phyloP scores from a whole-genome alignment of 2,888 invertebrate species.

The Pogonocherus hispidulus region DNA sequence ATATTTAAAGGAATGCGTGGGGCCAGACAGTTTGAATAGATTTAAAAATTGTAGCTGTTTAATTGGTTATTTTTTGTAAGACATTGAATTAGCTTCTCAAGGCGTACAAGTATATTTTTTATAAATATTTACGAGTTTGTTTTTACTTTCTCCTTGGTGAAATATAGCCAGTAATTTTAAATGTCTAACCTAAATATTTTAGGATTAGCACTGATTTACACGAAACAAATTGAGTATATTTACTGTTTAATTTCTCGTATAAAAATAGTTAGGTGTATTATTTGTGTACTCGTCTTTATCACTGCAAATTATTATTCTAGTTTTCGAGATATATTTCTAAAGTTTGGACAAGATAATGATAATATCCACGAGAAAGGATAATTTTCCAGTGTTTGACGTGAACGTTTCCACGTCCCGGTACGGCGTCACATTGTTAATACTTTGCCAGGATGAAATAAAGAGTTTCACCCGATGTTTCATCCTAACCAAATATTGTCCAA shows the following conservation, averaged over 20 bases:
- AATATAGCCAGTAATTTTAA: not conserved
- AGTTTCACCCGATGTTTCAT: too few relatives aligned
- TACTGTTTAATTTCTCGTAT: not conserved
- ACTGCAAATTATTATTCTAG: too few relatives aligned
- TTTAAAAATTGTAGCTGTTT: too few relatives aligned
- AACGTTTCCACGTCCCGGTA: too few relatives aligned
- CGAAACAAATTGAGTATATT: not conserved
- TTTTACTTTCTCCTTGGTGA: not conserved
- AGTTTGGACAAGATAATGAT: too few relatives aligned
- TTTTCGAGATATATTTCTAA: too few relatives aligned
- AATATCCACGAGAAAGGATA: too few relatives aligned
- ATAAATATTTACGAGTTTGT: not conserved
- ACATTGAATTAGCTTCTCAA: not conserved
- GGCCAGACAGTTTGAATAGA: not conserved
- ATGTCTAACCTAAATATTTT: conserved; percentile 1
- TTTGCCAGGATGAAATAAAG: too few relatives aligned
- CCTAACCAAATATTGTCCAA: too few relatives aligned
- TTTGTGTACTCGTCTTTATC: too few relatives aligned
- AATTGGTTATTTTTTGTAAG: not conserved
- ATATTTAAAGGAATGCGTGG: not conserved
- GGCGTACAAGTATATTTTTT: not conserved
- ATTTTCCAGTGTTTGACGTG: too few relatives aligned
- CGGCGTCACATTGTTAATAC: too few relatives aligned
- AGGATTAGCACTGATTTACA: not conserved
- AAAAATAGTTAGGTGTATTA: not conserved